Evolutionary conservation across 1,140 invertebrate species (phyloP).

Genomic region (Anthonomus grandis): DNA sequence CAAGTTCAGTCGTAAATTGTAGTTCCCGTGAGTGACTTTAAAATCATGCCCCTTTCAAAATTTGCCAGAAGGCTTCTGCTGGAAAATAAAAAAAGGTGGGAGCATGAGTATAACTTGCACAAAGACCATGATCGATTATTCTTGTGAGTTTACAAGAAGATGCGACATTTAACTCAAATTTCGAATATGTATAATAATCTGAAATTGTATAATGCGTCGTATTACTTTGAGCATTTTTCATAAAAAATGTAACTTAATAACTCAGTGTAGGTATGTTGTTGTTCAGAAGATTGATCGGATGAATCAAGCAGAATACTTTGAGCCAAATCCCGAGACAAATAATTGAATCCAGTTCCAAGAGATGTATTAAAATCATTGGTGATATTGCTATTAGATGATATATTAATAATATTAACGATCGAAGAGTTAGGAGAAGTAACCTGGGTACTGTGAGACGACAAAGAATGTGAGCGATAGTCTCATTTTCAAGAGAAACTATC

Average conservation of each 20-base stretch:
- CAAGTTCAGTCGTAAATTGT: too few species aligned
- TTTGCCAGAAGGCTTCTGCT: too few species aligned
- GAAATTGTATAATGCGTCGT: too few species aligned
- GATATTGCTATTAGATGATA: too few species aligned
- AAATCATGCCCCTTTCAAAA: too few species aligned
- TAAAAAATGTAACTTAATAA: neutral
- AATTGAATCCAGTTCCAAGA: neutral
- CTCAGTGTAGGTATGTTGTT: neutral
- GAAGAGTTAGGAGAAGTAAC: neutral
- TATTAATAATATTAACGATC: too few species aligned
- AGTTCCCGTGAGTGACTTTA: too few species aligned
- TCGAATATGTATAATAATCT: neutral
- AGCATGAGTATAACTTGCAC: neutral
- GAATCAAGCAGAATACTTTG: neutral
- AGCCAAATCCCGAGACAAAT: neutral
- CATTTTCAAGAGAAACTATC: neutral
- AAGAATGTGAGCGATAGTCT: neutral
- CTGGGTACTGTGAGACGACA: neutral
- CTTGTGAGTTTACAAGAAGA: neutral
- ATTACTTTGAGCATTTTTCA: neutral
- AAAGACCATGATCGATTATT: neutral
- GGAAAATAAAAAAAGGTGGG: neutral
- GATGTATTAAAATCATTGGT: neutral
- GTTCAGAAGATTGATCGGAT: neutral
- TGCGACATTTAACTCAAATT: neutral